These are phyloP conservation scores for Lepilemur ruficaudatus DNA, from an alignment of 2,797 vertebrate genomes.

Conservation along the genomic window DNA sequence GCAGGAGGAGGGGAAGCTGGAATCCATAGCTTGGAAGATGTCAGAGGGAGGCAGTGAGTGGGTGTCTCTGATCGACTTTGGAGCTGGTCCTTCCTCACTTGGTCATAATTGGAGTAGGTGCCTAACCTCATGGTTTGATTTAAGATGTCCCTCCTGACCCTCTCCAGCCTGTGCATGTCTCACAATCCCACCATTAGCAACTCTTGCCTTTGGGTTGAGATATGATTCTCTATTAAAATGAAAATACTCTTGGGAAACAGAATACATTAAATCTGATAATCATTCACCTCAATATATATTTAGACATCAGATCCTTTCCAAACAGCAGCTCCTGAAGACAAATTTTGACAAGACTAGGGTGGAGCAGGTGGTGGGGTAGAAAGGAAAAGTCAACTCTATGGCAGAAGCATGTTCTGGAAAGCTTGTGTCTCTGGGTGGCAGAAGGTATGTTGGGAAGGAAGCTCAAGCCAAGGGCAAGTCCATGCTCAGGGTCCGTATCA, in stretches of 20 bases:
- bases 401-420: background rate
- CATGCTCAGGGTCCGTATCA: background rate
- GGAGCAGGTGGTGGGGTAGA: background rate
- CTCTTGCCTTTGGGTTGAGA: background rate
- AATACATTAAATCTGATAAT: background rate
- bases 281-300: background rate
- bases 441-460: constrained; percentile 12
- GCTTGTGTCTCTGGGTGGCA: background rate
- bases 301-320: background rate
- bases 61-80: constrained; percentile 9
- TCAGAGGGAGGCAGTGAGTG: background rate
- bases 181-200: background rate
- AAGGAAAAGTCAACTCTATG: background rate
- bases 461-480: background rate
- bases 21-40: constrained; percentile 2
- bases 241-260: background rate
- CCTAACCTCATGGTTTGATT: background rate
- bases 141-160: background rate
- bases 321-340: background rate
- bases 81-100: background rate
- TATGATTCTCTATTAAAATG: constrained; percentile 25
- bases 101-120: background rate
- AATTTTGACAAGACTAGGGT: background rate
- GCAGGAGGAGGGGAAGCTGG: constrained; percentile 30
- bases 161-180: background rate